These are phyloP conservation scores for Rotaria socialis DNA, from an alignment of 2,888 invertebrate genomes.

Conservation along the genomic window DNA sequence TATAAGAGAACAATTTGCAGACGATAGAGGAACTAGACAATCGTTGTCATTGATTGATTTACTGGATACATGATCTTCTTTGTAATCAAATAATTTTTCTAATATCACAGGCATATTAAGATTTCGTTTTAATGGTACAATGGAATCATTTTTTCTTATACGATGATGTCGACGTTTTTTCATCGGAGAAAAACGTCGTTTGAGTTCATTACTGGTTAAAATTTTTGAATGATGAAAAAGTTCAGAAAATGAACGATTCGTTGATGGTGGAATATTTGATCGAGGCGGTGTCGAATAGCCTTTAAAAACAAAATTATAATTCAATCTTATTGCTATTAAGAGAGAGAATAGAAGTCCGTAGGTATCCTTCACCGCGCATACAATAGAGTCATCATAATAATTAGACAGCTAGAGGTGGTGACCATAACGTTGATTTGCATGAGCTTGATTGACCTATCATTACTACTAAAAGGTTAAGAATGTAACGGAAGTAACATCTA, in stretches of 20 bases:
- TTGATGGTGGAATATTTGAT: background rate
- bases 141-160: background rate
- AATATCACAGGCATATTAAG: background rate
- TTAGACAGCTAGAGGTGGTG: no score
- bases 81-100: background rate
- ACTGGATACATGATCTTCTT: background rate
- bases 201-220: background rate
- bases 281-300: background rate
- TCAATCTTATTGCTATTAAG: no score
- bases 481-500: no score
- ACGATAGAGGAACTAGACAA: background rate
- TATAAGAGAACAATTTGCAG: background rate
- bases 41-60: background rate
- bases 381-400: no score
- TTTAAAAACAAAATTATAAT: no score
- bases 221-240: background rate
- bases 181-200: background rate
- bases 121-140: slow-evolving; percentile 2
- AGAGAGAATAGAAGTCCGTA: no score
- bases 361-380: no score
- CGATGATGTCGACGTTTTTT: background rate
- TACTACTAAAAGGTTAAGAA: no score
- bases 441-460: no score
- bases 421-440: no score
- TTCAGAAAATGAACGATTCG: background rate